A percentile compares a stretch with the other conserved stretches of the same genome.
phyloP scores from a whole-genome alignment of 2,113 vertebrate genomes.

The Pterophyllum scalare region DNA sequence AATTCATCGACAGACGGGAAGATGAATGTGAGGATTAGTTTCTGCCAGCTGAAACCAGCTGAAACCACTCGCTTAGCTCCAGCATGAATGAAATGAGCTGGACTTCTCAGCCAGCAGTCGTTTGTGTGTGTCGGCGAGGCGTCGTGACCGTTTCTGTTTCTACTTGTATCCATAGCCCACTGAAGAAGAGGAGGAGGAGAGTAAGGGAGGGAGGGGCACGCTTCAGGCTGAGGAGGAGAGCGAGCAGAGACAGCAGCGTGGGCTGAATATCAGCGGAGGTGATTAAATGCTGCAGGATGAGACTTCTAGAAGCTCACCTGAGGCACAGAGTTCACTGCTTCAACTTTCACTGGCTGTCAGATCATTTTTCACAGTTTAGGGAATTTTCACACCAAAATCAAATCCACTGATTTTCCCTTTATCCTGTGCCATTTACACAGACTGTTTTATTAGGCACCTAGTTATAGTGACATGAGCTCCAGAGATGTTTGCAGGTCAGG shows the following conservation, averaged over 20 bases:
- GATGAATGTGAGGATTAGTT: background rate
- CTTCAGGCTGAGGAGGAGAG: background rate
- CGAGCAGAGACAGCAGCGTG: conserved; percentile 25
- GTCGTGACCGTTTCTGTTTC: conserved; percentile 45
- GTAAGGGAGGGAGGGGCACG: background rate
- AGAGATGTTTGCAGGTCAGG: background rate
- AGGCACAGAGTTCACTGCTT: fast-evolving
- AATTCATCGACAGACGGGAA: fast-evolving
- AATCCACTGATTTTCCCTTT: background rate
- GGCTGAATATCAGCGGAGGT: conserved; percentile 41
- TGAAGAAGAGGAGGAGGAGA: background rate
- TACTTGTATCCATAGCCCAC: conserved; percentile 39
- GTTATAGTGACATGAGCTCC: background rate
- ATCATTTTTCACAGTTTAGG: background rate
- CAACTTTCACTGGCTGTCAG: background rate
- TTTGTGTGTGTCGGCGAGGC: conserved; percentile 33
- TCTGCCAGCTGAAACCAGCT: background rate
- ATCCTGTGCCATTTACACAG: no score
- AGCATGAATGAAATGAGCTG: conserved; percentile 15
- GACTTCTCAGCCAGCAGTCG: conserved; percentile 12
- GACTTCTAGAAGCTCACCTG: background rate
- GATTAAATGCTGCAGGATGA: conserved; percentile 32
- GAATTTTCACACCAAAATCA: background rate
- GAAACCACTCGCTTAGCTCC: background rate
- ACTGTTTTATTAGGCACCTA: no score